Evolutionary conservation across 64 coral and sea anemone genomes (phyloP), one percentile per base, ranked within the genome.

Genomic region (Montipora efflorescens): DNA sequence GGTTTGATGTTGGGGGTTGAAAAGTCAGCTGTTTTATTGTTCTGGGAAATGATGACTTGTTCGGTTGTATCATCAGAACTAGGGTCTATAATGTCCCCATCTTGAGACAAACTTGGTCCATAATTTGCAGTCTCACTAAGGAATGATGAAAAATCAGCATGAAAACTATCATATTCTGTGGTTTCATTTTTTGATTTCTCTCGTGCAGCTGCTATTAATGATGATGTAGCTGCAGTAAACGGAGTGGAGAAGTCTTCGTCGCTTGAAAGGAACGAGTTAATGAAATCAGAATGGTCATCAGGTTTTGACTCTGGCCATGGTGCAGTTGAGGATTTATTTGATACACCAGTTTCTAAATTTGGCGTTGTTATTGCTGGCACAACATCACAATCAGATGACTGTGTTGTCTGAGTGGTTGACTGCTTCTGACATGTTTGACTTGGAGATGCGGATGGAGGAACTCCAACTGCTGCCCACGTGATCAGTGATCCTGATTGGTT

Each of bases 141-240:
- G 45, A 72, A 86, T 10, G 82, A 86, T 20, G 64, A 86, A 48
- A 86, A 86, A 86, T 86, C 82, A 21, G 66, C 66, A 49, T 71
- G 82, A 48, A 86, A 86, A 45, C 82, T 86, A 47, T 48, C 64
- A 71, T 86, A 86, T 50, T 70, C 82, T 10, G 82, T 72, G n/a
- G 47, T 86, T 47, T 86, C 44, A 47, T 49, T 64, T 15, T 14
- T 19, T 28, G 55, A 67, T 53, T 67, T 67, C 62, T 84, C 64
- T 46, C 20, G 16, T 21, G 43, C 61, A 23, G 7, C 45, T 71
- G 66, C 7, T 71, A 45, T 68, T 68, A 7, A 3, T 48, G 81
- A 84, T 4, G 66, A 86, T 21, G 15, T 44, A 70, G 66, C n/a
- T 8, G 66, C n/a, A 14, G 64, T 86, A 8, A 18, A 12, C 50